Base-by-base conservation (phyloP, 1,140 invertebrate genomes). In the Zaprionus vittiger region DNA sequence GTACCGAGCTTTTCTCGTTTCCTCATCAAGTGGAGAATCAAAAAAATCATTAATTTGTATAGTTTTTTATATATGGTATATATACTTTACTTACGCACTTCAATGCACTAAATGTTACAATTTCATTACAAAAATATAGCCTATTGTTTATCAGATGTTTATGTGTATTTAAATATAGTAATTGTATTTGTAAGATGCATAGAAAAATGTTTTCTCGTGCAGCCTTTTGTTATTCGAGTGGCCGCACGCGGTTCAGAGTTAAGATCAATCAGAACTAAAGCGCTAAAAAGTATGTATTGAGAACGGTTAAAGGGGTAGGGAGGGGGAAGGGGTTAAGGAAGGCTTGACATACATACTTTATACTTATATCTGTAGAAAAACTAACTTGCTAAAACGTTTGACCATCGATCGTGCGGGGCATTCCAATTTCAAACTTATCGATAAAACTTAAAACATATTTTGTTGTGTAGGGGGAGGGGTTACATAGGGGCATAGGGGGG, bases 51-150 rank as follows among this genome's bases (percentile, higher is more conserved):
- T 15, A 15, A 9, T 64, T 63, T 59, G 15, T 65, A 52, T 66
- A 41, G 15, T 56, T 64, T 70, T 41, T 37, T 66, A 7, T 22
- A 65, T 60, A 59, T 73, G 56, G 61, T 73, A 75, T 87, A 79
- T 77, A 77, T 87, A 81, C 74, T 80, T 78, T 78, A 78, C 74
- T 81, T 73, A 78, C 59, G 79, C 83, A 81, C 84, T 87, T 77
- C 81, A 87, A 89, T 87, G 78, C 79, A 68, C 75, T 79, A 87
- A 78, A 64, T 83, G 68, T 90, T 87, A 81, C 61, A 87, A 79
- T 87, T 77, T 89, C 84, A 87, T 90, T 87, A 87, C 75, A 87
- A 87, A 87, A 87, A 87, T 87, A 89, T 87, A 87, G 84, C 78
- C 84, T 87, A 89, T 89, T 80, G 77, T 79, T 75, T 77, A 67